A percentile compares a stretch with the other conserved stretches of the same genome.
These are phyloP conservation scores for Hydrocynus forskahlii DNA, from an alignment of 2,797 vertebrate species.

Conservation along the genomic window DNA sequence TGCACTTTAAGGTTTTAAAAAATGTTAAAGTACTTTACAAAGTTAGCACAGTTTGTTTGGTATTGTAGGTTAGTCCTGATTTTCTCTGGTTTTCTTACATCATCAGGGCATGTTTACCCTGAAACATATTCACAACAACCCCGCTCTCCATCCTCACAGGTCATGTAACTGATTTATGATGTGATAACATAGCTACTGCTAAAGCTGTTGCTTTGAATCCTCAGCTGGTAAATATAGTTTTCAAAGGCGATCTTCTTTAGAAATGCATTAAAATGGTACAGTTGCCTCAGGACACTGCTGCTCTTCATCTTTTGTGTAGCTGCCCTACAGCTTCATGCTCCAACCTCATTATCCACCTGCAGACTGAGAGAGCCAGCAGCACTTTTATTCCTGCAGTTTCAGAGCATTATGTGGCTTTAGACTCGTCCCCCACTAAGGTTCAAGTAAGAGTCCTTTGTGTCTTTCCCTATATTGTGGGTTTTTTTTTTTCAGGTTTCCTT, in stretches of 20 bases:
- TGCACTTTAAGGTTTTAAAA: no score
- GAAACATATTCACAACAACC: not conserved
- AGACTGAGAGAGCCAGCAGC: not conserved
- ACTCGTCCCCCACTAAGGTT: no score
- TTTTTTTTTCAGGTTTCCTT: no score
- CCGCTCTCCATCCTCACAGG: not conserved
- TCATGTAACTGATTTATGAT: not conserved
- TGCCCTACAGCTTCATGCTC: not conserved
- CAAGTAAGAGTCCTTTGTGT: no score
- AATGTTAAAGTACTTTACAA: not conserved
- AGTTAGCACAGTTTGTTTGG: not conserved
- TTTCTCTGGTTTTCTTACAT: not conserved
- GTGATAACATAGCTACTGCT: not conserved
- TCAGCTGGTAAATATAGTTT: not conserved
- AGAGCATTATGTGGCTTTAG: not conserved
- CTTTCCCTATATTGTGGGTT: no score
- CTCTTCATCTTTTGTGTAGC: not conserved
- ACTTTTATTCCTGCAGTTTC: not conserved
- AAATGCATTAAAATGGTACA: not conserved
- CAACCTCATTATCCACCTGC: not conserved
- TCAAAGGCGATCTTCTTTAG: not conserved
- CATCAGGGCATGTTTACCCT: not conserved
- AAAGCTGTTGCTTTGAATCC: not conserved
- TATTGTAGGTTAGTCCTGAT: not conserved
- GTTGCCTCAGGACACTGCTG: not conserved